These are phyloP conservation scores for Lathronympha strigana DNA, from an alignment of 2,888 invertebrate species.

Conservation along the genomic window DNA sequence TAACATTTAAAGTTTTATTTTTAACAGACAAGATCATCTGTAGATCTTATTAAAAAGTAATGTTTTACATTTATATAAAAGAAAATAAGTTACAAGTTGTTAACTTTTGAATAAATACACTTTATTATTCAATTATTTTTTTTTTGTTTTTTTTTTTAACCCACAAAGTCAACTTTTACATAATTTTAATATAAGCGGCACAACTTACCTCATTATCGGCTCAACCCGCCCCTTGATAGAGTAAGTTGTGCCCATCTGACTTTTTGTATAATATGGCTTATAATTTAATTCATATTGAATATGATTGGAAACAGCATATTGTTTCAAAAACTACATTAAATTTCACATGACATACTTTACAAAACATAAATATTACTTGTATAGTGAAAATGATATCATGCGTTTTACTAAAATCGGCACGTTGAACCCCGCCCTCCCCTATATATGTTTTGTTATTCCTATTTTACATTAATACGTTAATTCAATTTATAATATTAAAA, in stretches of 20 bases:
- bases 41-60: constrained; percentile 1
- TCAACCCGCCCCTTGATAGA: constrained; percentile 8
- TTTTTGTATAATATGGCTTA: constrained; percentile 1
- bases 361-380: not conserved
- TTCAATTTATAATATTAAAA: no score
- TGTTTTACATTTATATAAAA: not conserved
- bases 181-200: constrained; percentile 1
- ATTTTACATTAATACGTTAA: no score
- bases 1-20: not conserved
- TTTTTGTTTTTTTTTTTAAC: not conserved
- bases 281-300: not conserved
- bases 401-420: constrained; percentile 24
- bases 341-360: not conserved
- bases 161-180: not conserved
- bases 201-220: constrained; percentile 6
- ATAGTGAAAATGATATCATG: constrained; percentile 1
- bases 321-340: not conserved
- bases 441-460: no score
- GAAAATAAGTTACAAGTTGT: not conserved
- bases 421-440: constrained; percentile 9
- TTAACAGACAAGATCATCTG: not conserved
- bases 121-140: not conserved
- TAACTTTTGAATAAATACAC: not conserved
- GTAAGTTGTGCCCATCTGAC: constrained; percentile 10
- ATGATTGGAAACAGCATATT: not conserved